Conservation (phyloP, 2,888 invertebrate genomes). For the Pardosa pseudoannulata region DNA sequence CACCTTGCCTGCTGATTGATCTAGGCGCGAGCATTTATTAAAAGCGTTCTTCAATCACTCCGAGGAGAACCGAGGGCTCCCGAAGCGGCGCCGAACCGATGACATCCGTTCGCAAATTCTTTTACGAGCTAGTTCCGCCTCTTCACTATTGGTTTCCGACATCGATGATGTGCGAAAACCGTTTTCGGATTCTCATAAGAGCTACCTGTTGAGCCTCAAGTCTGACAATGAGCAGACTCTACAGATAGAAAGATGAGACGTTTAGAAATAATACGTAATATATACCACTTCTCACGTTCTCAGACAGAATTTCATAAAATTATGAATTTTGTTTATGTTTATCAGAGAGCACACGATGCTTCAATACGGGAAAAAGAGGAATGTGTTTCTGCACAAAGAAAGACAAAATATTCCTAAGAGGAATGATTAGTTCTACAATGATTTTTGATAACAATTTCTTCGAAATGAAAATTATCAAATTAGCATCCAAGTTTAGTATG, state of each 20-base stretch:
- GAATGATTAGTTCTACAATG: too few species aligned
- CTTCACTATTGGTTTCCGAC: conserved; percentile 61
- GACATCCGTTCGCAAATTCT: conserved; percentile 22
- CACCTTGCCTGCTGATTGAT: conserved; percentile 57
- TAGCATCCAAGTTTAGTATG: too few species aligned
- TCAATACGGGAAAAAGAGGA: neutral
- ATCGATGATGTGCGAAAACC: conserved; percentile 25
- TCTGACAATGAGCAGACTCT: neutral
- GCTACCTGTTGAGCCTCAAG: conserved; percentile 3
- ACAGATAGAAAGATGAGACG: neutral
- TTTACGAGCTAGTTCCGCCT: conserved; percentile 43
- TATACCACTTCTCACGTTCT: neutral
- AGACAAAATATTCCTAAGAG: too few species aligned
- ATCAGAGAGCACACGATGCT: neutral
- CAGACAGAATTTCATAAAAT: neutral
- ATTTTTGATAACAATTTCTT: too few species aligned
- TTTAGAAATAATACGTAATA: neutral
- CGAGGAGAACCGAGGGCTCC: conserved; percentile 24
- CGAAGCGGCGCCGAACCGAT: conserved; percentile 4
- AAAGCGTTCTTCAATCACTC: conserved; percentile 51
- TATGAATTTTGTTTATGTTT: neutral
- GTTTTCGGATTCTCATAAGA: neutral
- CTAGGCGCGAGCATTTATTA: conserved; percentile 40
- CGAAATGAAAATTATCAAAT: too few species aligned
- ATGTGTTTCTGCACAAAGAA: neutral